A percentile compares a stretch with the other conserved stretches of the same genome.
These are phyloP conservation scores for Nymphalis c-album DNA, from an alignment of 2,888 invertebrate species.

Conservation along the genomic window DNA sequence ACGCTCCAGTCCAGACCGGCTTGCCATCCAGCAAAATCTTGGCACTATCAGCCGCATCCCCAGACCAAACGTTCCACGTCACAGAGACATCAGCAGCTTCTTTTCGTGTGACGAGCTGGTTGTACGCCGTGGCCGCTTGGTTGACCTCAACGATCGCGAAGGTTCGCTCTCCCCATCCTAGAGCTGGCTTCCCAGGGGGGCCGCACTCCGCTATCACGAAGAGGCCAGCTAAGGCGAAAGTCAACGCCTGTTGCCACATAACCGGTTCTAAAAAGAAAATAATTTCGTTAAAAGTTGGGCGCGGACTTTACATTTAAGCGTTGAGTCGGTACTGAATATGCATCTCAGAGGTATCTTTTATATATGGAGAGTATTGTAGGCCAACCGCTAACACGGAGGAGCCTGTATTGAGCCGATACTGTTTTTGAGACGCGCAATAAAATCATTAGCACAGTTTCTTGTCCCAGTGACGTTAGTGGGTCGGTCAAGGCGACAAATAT, in stretches of 20 bases:
- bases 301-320: constrained; percentile 63
- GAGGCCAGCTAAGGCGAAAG: constrained; percentile 56
- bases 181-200: constrained; percentile 70
- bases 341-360: constrained; percentile 65
- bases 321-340: constrained; percentile 64
- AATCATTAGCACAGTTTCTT: constrained; percentile 73
- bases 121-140: constrained; percentile 76
- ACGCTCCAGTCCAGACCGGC: constrained; percentile 66
- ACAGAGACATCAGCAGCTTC: constrained; percentile 73
- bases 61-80: constrained; percentile 77
- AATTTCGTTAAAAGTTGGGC: constrained; percentile 47
- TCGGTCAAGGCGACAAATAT: constrained; percentile 69
- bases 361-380: constrained; percentile 74
- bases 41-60: constrained; percentile 66
- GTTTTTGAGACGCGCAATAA: constrained; percentile 71
- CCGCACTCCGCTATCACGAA: constrained; percentile 54
- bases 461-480: constrained; percentile 68
- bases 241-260: constrained; percentile 60
- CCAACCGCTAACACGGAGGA: constrained; percentile 73
- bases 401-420: constrained; percentile 58
- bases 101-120: constrained; percentile 67
- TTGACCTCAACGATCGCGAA: constrained; percentile 76
- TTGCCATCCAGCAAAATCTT: constrained; percentile 64
- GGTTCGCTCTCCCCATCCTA: constrained; percentile 75
- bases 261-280: constrained; percentile 69